These are phyloP conservation scores for Probosciger aterrimus DNA, from an alignment of 2,113 vertebrate genomes.

Conservation along the genomic window DNA sequence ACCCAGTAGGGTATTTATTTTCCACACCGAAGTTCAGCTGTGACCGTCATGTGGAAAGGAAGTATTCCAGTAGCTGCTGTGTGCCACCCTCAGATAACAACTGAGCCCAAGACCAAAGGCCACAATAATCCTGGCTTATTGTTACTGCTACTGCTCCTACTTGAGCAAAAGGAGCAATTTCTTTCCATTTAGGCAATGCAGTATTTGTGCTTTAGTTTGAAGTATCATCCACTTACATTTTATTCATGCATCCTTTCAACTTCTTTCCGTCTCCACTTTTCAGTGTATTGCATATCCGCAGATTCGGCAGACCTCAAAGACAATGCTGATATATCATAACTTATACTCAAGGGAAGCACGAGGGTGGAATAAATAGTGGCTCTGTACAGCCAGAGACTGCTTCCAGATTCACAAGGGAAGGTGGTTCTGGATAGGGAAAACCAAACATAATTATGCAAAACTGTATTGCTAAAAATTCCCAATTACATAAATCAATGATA, in stretches of 20 bases:
- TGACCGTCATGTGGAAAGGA: neutral
- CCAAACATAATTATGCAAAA: conserved; percentile 65
- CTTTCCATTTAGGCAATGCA: conserved; percentile 35
- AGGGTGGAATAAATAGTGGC: neutral
- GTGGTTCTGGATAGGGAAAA: neutral
- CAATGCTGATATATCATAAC: conserved; percentile 44
- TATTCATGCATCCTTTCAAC: conserved; percentile 56
- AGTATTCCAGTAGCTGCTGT: neutral
- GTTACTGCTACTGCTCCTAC: neutral
- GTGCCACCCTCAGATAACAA: neutral
- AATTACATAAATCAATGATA: conserved; percentile 67
- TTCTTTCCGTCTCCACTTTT: conserved; percentile 3
- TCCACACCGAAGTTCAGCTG: neutral
- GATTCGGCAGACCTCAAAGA: conserved; percentile 29
- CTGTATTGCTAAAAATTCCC: conserved; percentile 50
- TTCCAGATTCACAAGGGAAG: neutral
- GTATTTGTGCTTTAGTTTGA: conserved; percentile 26
- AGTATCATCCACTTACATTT: conserved; percentile 31
- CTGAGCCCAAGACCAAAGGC: neutral
- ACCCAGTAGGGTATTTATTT: neutral
- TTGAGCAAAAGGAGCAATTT: conserved; percentile 43
- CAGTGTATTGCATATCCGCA: neutral
- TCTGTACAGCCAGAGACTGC: neutral
- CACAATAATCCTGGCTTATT: conserved; percentile 16
- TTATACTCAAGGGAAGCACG: neutral